Percentiles rank a stretch among this genome's conserved stretches.
Conservation (phyloP, 2,888 invertebrate species). For the Yponomeuta cagnagella region DNA sequence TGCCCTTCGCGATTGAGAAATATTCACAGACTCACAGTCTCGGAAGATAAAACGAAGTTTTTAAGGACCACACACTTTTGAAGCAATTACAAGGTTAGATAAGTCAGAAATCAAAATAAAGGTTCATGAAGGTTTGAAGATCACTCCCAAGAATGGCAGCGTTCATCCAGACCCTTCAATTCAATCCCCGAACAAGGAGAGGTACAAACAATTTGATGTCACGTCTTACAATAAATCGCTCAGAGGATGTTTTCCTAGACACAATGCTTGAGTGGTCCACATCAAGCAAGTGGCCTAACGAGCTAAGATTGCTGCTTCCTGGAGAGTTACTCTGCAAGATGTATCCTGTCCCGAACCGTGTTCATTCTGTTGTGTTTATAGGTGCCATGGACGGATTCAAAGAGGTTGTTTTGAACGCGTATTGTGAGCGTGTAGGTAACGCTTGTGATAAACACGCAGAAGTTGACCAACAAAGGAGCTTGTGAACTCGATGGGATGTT, state of each 20-base stretch:
- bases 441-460: neutral
- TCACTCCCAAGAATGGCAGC: neutral
- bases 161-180: neutral
- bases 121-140: neutral
- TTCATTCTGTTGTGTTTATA: neutral
- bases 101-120: too few species aligned
- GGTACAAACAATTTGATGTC: constrained; percentile 3
- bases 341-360: neutral
- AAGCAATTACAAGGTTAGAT: too few species aligned
- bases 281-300: neutral
- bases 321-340: neutral
- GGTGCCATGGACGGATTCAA: neutral
- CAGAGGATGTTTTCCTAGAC: constrained; percentile 2
- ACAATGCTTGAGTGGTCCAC: constrained; percentile 2
- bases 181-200: neutral
- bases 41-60: too few species aligned
- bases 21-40: too few species aligned
- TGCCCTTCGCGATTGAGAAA: too few species aligned
- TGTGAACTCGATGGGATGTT: neutral
- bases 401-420: neutral
- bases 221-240: neutral
- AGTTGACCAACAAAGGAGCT: neutral
- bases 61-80: too few species aligned
- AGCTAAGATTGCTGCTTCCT: neutral
- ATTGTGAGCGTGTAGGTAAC: neutral